Evolutionary conservation across 2,797 vertebrate species (phyloP).

Genomic region (Sebastes steindachneri): DNA sequence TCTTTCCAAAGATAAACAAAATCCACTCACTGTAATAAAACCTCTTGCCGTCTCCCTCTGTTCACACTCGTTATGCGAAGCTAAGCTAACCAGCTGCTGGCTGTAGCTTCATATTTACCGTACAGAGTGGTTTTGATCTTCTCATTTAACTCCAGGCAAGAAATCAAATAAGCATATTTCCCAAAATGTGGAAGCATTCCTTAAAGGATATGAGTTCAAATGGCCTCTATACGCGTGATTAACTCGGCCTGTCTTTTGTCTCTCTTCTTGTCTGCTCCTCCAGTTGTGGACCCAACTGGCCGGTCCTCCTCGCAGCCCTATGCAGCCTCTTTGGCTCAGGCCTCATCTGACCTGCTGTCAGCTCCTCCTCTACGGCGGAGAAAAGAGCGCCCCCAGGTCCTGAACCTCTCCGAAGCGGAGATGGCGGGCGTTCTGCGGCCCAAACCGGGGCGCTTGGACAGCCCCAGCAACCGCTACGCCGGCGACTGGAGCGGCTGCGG

Average conservation of each 20-base stretch:
- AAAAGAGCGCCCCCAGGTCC: constrained; percentile 90
- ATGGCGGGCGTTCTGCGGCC: constrained; percentile 88
- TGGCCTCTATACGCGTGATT: constrained; percentile 17
- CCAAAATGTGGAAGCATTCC: neutral
- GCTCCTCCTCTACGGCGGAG: constrained; percentile 85
- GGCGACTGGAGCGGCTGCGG: constrained; percentile 96
- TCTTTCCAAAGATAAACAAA: neutral
- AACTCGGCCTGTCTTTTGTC: neutral
- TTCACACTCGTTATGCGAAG: neutral
- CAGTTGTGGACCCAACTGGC: constrained; percentile 83
- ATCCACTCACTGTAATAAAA: neutral
- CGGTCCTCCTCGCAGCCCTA: constrained; percentile 67
- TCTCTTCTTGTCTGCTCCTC: constrained; percentile 30
- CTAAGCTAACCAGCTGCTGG: neutral
- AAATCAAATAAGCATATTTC: neutral
- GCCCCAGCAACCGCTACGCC: constrained; percentile 97
- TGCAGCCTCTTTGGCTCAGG: constrained; percentile 23
- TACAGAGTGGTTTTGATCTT: neutral
- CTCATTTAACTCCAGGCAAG: neutral
- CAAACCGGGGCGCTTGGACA: constrained; percentile 89
- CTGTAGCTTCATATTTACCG: neutral
- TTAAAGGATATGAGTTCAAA: neutral
- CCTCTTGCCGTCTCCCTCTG: neutral
- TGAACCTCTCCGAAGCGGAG: constrained; percentile 86
- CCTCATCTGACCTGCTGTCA: constrained; percentile 37